phyloP scores from a whole-genome alignment of 1,140 invertebrate genomes.

The Lepidostoma basale region DNA sequence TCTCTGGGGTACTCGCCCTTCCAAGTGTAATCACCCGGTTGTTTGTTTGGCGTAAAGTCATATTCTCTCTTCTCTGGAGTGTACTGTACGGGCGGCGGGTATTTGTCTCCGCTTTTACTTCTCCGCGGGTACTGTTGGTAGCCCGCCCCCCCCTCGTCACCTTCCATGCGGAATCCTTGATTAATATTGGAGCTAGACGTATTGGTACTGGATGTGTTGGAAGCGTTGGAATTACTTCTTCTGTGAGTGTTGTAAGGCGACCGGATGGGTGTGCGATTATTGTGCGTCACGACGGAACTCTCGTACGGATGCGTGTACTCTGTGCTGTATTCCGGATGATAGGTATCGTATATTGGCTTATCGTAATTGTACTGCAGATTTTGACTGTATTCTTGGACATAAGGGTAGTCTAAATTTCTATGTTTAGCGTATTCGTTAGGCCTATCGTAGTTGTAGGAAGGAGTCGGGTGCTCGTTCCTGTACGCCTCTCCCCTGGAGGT shows the following conservation, averaged over 20 bases:
- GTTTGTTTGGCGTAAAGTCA: slow-evolving; percentile 55
- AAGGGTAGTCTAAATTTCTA: slow-evolving; percentile 39
- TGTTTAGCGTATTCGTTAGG: slow-evolving; percentile 41
- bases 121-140: slow-evolving; percentile 48
- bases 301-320: slow-evolving; percentile 65
- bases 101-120: slow-evolving; percentile 48
- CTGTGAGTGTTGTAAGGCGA: slow-evolving; percentile 63
- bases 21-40: slow-evolving; percentile 54
- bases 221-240: slow-evolving; percentile 74
- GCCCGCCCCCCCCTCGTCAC: slow-evolving; percentile 57
- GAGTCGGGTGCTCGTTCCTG: slow-evolving; percentile 40
- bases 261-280: slow-evolving; percentile 58
- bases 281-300: slow-evolving; percentile 63
- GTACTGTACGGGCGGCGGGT: slow-evolving; percentile 26
- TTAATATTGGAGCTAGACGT: slow-evolving; percentile 57
- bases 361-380: slow-evolving; percentile 45
- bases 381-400: slow-evolving; percentile 40
- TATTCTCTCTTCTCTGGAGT: slow-evolving; percentile 48
- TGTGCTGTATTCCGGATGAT: slow-evolving; percentile 50
- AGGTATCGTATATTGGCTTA: slow-evolving; percentile 47
- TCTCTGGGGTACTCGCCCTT: slow-evolving; percentile 57
- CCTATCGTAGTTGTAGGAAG: slow-evolving; percentile 35
- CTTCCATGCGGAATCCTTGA: slow-evolving; percentile 70
- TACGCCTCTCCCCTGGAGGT: slow-evolving; percentile 27
- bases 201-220: slow-evolving; percentile 67